Evolutionary conservation across 2,888 invertebrate species (phyloP).

Genomic region (Leptothorax acervorum): DNA sequence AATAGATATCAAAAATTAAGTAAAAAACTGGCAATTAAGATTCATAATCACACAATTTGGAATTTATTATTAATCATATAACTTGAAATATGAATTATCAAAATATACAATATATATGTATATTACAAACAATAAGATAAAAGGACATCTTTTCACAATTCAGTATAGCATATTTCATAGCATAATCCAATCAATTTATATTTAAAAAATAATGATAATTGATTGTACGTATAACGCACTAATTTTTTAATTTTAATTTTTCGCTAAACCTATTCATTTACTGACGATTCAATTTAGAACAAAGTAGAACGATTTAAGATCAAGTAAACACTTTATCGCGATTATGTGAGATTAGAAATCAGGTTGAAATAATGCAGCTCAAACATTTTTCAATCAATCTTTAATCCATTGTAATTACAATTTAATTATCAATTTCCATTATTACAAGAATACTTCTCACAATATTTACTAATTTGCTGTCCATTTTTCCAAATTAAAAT

Average conservation of each 20-base stretch:
- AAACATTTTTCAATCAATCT: neutral
- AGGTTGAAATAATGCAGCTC: neutral
- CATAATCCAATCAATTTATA: neutral
- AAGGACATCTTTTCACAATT: too few relatives aligned
- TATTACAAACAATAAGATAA: too few relatives aligned
- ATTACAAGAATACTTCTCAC: neutral
- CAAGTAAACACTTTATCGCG: neutral
- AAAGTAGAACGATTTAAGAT: neutral
- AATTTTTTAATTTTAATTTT: neutral
- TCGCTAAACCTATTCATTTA: neutral
- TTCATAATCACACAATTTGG: too few relatives aligned
- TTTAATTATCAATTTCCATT: neutral
- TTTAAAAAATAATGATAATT: neutral
- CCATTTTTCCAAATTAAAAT: neutral
- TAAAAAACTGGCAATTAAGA: too few relatives aligned
- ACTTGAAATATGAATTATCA: too few relatives aligned
- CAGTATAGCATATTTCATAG: neutral
- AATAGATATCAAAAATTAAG: too few relatives aligned
- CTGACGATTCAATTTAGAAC: neutral
- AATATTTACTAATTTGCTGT: neutral
- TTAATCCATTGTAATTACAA: neutral
- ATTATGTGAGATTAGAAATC: neutral
- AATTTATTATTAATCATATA: too few relatives aligned
- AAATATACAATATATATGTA: too few relatives aligned
- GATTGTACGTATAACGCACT: neutral